These are phyloP conservation scores for Tribolium castaneum DNA, from an alignment of 1,140 invertebrate genomes.

Conservation along the genomic window DNA sequence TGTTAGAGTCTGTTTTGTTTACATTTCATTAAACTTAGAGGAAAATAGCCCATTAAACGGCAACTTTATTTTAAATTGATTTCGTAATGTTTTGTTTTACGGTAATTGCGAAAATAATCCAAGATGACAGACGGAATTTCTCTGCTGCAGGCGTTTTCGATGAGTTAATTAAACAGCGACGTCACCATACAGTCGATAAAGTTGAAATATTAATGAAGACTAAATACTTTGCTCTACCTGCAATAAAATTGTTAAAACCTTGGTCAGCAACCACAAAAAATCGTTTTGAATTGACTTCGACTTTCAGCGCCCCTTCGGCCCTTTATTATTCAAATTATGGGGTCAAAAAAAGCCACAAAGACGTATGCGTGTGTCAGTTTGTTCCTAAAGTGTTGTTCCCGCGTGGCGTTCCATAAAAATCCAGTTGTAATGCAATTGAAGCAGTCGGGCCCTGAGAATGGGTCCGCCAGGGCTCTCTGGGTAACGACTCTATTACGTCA, in stretches of 20 bases:
- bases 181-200: not conserved
- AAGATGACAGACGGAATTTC: conserved; percentile 12
- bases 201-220: too few species aligned
- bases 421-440: conserved; percentile 48
- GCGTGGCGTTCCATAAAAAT: conserved; percentile 40
- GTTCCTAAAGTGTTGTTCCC: conserved; percentile 37
- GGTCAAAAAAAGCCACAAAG: not conserved
- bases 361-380: conserved; percentile 5
- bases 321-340: conserved; percentile 5
- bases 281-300: too few species aligned
- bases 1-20: conserved; percentile 30
- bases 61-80: conserved; percentile 27
- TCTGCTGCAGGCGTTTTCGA: not conserved
- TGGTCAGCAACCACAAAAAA: too few species aligned
- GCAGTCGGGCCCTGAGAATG: conserved; percentile 44
- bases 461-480: conserved; percentile 40
- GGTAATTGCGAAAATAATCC: conserved; percentile 19
- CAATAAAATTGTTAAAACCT: too few species aligned
- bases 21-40: conserved; percentile 26
- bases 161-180: not conserved
- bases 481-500: conserved; percentile 53
- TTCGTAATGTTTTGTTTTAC: conserved; percentile 28
- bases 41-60: conserved; percentile 27
- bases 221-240: too few species aligned
- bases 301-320: not conserved